A percentile compares a stretch with the other conserved stretches of the same genome.
phyloP scores from a whole-genome alignment of 2,797 vertebrate genomes.

The Coreius guichenoti region DNA sequence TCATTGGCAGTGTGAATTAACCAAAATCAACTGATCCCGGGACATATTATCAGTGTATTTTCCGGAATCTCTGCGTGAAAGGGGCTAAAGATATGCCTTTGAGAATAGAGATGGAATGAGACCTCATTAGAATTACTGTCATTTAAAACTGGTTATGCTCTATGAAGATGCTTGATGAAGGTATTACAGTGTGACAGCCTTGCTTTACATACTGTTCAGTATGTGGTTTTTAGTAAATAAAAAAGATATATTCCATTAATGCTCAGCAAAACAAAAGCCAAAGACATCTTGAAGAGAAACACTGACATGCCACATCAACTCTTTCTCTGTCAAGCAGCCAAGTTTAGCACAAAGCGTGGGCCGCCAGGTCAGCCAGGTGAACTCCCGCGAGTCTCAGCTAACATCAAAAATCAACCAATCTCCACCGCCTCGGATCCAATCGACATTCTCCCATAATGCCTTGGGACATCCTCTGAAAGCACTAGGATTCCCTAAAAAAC shows the following conservation, averaged over 20 bases:
- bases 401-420: slow-evolving; percentile 47
- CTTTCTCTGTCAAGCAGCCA: slow-evolving; percentile 17
- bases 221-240: neutral
- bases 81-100: neutral
- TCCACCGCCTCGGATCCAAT: slow-evolving; percentile 37
- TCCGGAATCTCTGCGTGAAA: too few species aligned
- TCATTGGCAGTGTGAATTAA: too few species aligned
- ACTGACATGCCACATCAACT: slow-evolving; percentile 21
- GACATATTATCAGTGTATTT: too few species aligned
- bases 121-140: neutral
- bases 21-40: too few species aligned
- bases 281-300: slow-evolving; percentile 15
- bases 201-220: neutral
- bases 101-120: neutral
- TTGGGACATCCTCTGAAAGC: slow-evolving; percentile 16
- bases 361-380: slow-evolving; percentile 38
- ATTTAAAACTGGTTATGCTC: neutral
- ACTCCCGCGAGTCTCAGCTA: slow-evolving; percentile 21
- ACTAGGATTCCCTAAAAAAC: slow-evolving; percentile 34
- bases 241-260: neutral
- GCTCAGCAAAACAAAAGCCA: neutral
- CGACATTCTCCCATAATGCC: slow-evolving; percentile 19
- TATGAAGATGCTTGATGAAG: neutral
- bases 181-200: neutral
- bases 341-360: slow-evolving; percentile 37